phyloP scores from a whole-genome alignment of 2,888 invertebrate species.

The Cryptus viduatorius region DNA sequence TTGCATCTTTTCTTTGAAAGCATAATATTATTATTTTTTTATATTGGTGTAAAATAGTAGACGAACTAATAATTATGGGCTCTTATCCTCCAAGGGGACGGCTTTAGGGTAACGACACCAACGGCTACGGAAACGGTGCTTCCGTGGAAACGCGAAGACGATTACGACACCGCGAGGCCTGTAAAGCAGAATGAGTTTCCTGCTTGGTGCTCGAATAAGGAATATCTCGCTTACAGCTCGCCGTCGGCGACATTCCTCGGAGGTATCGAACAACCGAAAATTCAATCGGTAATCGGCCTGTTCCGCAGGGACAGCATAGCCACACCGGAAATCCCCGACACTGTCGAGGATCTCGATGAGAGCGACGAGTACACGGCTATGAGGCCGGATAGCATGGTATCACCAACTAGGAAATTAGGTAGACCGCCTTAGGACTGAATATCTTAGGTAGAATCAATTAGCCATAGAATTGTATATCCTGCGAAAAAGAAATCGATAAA shows the following conservation, averaged over 20 bases:
- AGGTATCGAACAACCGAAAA: slow-evolving; percentile 94
- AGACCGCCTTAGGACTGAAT: slow-evolving; percentile 69
- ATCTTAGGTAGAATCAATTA: slow-evolving; percentile 64
- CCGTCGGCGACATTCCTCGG: slow-evolving; percentile 96
- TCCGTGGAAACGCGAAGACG: slow-evolving; percentile 96
- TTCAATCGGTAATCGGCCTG: slow-evolving; percentile 95
- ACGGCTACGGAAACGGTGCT: slow-evolving; percentile 95
- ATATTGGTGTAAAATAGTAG: background rate
- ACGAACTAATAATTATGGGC: background rate
- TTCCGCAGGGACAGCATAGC: slow-evolving; percentile 94
- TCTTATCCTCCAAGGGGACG: slow-evolving; percentile 85
- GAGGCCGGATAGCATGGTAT: slow-evolving; percentile 85
- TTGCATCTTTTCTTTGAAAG: too few relatives aligned
- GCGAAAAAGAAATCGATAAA: slow-evolving; percentile 28
- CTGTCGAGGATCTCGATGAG: slow-evolving; percentile 85
- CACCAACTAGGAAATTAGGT: slow-evolving; percentile 76
- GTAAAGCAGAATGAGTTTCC: slow-evolving; percentile 95
- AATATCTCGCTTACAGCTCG: slow-evolving; percentile 96
- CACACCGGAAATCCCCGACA: slow-evolving; percentile 89
- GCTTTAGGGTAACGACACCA: slow-evolving; percentile 92
- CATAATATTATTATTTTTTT: background rate
- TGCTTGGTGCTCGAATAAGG: slow-evolving; percentile 97
- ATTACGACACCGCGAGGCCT: slow-evolving; percentile 89
- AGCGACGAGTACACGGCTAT: slow-evolving; percentile 87
- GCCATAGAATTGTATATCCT: slow-evolving; percentile 44